phyloP scores from a whole-genome alignment of 2,888 invertebrate species.

The Eupithecia inturbata region DNA sequence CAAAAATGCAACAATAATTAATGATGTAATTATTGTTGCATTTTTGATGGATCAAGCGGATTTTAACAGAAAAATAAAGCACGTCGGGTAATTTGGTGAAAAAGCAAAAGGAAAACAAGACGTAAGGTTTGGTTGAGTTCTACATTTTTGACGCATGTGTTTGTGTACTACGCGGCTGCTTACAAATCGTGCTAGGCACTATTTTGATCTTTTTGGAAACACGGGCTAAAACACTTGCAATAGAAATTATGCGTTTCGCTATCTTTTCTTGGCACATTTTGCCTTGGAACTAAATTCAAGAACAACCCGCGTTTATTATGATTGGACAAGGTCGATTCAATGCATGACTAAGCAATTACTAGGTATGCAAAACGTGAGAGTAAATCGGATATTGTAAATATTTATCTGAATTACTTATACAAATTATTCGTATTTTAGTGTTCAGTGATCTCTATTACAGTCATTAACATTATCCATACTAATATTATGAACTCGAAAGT shows the following conservation, averaged over 20 bases:
- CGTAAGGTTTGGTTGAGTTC: background rate
- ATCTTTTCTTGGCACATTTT: background rate
- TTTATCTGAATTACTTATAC: background rate
- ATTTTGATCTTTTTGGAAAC: background rate
- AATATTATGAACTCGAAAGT: no score
- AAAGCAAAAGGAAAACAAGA: background rate
- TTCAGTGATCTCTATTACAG: background rate
- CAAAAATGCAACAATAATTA: no score
- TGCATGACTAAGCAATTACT: conserved; percentile 36
- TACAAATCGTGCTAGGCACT: no score
- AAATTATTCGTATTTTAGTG: background rate
- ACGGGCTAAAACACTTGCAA: background rate
- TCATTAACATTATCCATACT: no score
- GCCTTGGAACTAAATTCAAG: background rate
- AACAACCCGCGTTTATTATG: conserved; percentile 22
- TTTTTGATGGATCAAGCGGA: no score
- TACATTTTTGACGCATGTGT: background rate
- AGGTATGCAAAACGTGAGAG: conserved; percentile 19
- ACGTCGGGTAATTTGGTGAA: background rate
- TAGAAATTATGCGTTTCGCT: background rate
- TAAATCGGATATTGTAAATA: conserved; percentile 10
- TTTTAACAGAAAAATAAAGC: background rate
- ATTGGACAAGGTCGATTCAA: conserved; percentile 29
- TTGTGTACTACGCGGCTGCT: background rate
- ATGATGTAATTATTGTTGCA: no score